Base-by-base conservation (phyloP, 2,113 vertebrate species). In the Tachysurus fulvidraco region DNA sequence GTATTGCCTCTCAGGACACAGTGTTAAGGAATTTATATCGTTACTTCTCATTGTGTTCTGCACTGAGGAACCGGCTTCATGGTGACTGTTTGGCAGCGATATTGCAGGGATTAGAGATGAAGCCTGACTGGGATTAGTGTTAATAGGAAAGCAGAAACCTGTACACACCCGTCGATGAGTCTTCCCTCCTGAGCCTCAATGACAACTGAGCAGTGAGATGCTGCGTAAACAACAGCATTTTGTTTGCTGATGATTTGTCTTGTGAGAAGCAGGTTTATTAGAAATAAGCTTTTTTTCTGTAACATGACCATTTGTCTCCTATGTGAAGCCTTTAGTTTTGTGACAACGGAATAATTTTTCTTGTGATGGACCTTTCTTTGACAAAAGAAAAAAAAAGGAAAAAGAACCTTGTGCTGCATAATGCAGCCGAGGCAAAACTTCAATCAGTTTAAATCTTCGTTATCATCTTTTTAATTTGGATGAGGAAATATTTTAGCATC, bases 41-140 rank as follows among this genome's bases (percentile, higher is more conserved):
- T 57, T 64, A 67, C 62, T 36, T 13, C 69, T 76, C 59, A 76
- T 88, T 84, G 74, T 87, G 82, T 55, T 16, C 16, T 65, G 13
- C 10, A 54, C 4, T 17, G 41, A 71, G 78, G 21, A 78, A 41
- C 74, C 87, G 83, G 83, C 74, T 89, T 83, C 25, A 83, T 71
- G 71, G 74, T 64, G 65, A 67, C 77, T 84, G 74, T 73, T 85
- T 78, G 78, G 81, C 83, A 83, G 83, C 17, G 83, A 46, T 85
- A 69, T 89, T 30, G 65, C 46, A 81, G 73, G 83, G 83, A 89
- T 87, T 87, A 85, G 62, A 86, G 44, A 84, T 7, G n/a, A 64
- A 52, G 85, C 14, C 60, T 71, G 88, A 86, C 30, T 23, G n/a
- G 65, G 85, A 88, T 88, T 86, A 86, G 69, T 67, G 65, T 60